Conservation (phyloP, 2,113 vertebrate species). For the Polypterus bichir region DNA sequence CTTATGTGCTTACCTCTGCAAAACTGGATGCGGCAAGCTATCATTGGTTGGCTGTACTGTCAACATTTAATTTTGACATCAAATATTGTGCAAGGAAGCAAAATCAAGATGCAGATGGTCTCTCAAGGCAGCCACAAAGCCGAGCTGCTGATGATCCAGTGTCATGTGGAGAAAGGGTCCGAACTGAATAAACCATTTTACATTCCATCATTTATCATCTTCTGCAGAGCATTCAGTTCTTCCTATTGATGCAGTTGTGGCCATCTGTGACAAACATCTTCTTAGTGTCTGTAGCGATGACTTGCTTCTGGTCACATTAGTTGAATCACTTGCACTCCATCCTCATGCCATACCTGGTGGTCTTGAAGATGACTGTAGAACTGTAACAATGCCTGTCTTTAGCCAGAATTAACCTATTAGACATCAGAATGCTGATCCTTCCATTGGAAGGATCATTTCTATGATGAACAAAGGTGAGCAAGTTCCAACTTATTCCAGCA, state of each 20-base stretch:
- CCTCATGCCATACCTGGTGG: neutral
- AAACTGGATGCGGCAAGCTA: constrained; percentile 9
- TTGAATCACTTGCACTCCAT: neutral
- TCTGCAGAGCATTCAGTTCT: too few relatives aligned
- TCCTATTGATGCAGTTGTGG: too few relatives aligned
- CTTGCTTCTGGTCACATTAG: neutral
- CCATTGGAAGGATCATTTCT: constrained; percentile 5
- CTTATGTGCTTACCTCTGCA: constrained; percentile 5
- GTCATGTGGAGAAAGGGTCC: neutral
- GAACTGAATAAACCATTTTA: neutral
- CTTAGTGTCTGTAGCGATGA: neutral
- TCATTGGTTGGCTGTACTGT: constrained; percentile 11
- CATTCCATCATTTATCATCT: too few relatives aligned
- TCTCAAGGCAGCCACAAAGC: constrained; percentile 5
- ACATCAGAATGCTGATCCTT: neutral
- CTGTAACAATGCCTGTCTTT: neutral
- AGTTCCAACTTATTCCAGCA: neutral
- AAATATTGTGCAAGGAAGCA: constrained; percentile 3
- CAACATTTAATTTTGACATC: constrained; percentile 6
- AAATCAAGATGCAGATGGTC: constrained; percentile 10
- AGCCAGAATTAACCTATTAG: neutral
- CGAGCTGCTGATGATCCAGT: neutral
- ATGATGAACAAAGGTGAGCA: constrained; percentile 4
- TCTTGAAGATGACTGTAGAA: neutral
- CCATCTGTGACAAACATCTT: neutral